These are phyloP conservation scores for Rallus limicola DNA, from an alignment of 2,113 vertebrate species.

Conservation along the genomic window DNA sequence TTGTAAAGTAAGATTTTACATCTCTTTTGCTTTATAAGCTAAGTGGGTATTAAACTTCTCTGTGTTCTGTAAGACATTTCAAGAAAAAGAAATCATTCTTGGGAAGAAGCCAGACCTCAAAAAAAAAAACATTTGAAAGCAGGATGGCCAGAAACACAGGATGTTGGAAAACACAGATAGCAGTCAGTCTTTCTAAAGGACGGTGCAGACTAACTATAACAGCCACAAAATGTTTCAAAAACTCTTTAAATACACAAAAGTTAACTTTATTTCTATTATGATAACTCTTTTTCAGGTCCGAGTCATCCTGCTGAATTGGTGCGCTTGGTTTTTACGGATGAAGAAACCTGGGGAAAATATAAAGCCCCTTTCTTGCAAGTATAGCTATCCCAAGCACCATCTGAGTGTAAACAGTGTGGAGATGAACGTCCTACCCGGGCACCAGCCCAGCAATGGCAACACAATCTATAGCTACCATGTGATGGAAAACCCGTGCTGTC, in stretches of 20 bases:
- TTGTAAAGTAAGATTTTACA: not conserved
- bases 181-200: not conserved
- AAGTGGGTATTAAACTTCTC: accelerated
- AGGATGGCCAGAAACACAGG: no score
- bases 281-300: slow-evolving; percentile 54
- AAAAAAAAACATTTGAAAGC: not conserved
- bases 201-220: not conserved
- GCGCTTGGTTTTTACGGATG: slow-evolving; percentile 90
- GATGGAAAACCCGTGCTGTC: slow-evolving; percentile 78
- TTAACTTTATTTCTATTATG: not conserved
- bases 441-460: slow-evolving; percentile 80
- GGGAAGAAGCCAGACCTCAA: not conserved
- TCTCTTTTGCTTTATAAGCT: not conserved
- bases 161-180: not conserved
- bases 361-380: slow-evolving; percentile 77
- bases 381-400: slow-evolving; percentile 73
- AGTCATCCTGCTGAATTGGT: slow-evolving; percentile 87
- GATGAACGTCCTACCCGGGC: slow-evolving; percentile 78
- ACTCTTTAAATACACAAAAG: not conserved
- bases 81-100: not conserved
- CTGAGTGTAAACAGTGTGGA: slow-evolving; percentile 80
- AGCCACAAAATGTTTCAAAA: not conserved
- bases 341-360: slow-evolving; percentile 86
- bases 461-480: slow-evolving; percentile 79
- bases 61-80: not conserved